Percentiles rank a stretch among this genome's conserved stretches.
These are phyloP conservation scores for Neotoma lepida DNA, from an alignment of 2,113 vertebrate species.

Conservation along the genomic window DNA sequence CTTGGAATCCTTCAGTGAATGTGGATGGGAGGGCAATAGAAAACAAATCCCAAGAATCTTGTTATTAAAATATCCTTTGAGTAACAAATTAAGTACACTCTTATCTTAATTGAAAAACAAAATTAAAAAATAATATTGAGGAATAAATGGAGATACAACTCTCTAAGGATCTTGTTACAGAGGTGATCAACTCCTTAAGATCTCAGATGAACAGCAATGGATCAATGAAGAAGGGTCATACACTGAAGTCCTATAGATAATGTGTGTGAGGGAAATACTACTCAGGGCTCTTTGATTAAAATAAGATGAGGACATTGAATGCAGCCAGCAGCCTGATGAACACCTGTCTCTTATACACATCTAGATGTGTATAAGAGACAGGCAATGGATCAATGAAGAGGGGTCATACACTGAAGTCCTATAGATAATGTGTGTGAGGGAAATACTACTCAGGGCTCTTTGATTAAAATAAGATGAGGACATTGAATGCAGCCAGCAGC, in stretches of 20 bases:
- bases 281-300: neutral
- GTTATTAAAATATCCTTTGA: neutral
- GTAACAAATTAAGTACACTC: constrained; percentile 8
- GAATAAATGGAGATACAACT: neutral
- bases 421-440: neutral
- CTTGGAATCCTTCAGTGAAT: neutral
- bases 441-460: neutral
- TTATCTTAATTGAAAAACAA: neutral
- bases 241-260: neutral
- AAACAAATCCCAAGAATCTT: neutral
- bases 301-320: neutral
- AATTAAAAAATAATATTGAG: neutral
- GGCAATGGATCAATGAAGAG: neutral
- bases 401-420: neutral
- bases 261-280: neutral
- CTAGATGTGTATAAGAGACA: too few species aligned
- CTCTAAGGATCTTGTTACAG: neutral
- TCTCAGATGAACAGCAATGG: neutral
- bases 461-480: neutral
- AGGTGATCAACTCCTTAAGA: neutral
- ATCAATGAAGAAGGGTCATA: neutral
- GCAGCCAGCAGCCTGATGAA: too few species aligned
- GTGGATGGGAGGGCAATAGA: neutral
- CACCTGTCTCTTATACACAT: too few species aligned
- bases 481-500: neutral